Conservation (phyloP, 2,113 vertebrate species). For the Nannospalax galili region DNA sequence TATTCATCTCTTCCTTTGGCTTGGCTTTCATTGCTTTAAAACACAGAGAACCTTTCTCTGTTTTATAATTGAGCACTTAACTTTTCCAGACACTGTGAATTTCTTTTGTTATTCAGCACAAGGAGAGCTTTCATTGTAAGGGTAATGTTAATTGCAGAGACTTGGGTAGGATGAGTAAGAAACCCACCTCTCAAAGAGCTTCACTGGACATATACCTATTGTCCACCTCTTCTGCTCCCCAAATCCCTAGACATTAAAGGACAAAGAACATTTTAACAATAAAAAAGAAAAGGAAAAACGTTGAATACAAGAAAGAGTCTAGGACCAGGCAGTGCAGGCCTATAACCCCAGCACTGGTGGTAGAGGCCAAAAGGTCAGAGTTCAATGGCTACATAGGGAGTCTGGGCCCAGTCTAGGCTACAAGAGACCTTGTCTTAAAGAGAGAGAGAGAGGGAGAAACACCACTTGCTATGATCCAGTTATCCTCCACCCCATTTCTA, state of each 20-base stretch:
- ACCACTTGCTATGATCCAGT: background rate
- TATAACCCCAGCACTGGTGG: no score
- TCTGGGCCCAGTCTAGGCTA: background rate
- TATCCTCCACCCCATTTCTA: background rate
- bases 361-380: no score
- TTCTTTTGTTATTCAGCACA: background rate
- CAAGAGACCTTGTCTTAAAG: background rate
- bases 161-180: background rate
- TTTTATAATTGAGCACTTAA: background rate
- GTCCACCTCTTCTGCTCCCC: background rate
- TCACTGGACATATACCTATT: background rate
- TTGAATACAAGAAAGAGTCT: background rate
- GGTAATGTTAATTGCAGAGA: background rate
- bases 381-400: background rate
- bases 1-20: background rate
- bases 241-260: background rate
- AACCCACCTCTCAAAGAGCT: background rate
- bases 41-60: background rate
- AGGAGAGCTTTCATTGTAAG: background rate
- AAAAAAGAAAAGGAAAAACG: background rate
- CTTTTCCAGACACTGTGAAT: background rate
- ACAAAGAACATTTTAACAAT: background rate
- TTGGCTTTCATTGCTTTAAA: background rate
- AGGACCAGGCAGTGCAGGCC: no score
- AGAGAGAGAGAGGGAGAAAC: background rate